Evolutionary conservation across 2,888 invertebrate genomes (phyloP), one percentile per base, ranked within the genome.

Genomic region (Rhogogaster chlorosoma): DNA sequence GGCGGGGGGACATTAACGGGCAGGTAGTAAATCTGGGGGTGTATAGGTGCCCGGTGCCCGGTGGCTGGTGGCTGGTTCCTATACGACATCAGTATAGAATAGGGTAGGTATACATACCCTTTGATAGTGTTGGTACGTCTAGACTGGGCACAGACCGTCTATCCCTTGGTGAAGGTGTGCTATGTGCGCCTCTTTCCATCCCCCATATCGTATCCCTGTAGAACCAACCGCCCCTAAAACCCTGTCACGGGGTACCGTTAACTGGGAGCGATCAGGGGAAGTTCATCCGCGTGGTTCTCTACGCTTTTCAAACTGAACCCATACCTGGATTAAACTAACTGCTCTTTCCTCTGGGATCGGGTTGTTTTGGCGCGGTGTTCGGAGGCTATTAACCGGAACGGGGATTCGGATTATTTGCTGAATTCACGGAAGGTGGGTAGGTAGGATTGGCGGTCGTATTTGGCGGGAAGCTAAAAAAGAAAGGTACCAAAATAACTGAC

Each of bases 81-180:
- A 85, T 67, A 75, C 80, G 32, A 38, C 70, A 75, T 77, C 84
- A 18, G 61, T 77, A 29, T 49, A 77, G 49, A 77, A 26, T 49
- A 75, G 75, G 36, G 38, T 61, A 61, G 67, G 15, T 12, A n/a
- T n/a, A 22, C 67, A 9, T 77, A 53, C 67, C n/a, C 53, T 57
- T 57, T 38, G n/a, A 22, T 80, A 22, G 80, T 61, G 32, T 57
- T 80, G 61, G 80, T 89, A 89, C 90, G 92, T 93, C 92, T 92
- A 92, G 92, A 92, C 92, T 88, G 88, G 90, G 90, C 91, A 90
- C 91, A 92, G 92, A 92, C 92, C 90, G 92, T 91, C 91, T 89
- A 90, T 61, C 80, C n/a, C 57, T 15, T 32, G 22, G 38, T 53
- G 18, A 49, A 80, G 57, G n/a, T 36, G 22, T n/a, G 12, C 42